Base-by-base conservation (phyloP, 2,797 vertebrate genomes). In the Xiphorhynchus erythropygius region DNA sequence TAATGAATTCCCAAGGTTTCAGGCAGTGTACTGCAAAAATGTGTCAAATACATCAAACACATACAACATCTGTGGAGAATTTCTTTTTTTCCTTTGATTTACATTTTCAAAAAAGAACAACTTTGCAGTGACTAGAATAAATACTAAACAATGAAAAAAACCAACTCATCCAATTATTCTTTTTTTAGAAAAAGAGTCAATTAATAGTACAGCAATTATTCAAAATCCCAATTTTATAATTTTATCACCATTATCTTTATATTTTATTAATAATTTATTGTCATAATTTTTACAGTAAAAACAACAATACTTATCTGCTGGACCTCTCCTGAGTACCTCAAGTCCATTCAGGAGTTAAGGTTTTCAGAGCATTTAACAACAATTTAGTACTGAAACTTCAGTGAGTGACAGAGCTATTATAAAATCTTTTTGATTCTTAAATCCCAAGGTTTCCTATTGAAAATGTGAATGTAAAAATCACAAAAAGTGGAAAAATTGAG, bases 1-100 rank as follows among this genome's bases (percentile, higher is more conserved):
- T 96, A 97, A 96, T 96, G 91, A 96, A 92, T 75, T 93, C 89
- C 79, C 91, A 89, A 56, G 87, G 89, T 96, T 95, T 95, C 91
- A 90, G 83, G 62, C 89, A 92, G 69, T 65, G 65, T 44, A 56
- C 69, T 87, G 82, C 82, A 95, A 94, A 92, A 96, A 96, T 93
- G 92, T 88, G 80, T 69, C 85, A 84, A 86, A 84, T 92, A 95
- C 79, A 96, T 95, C 91, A 95, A 96, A 95, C 76, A 79, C 67
- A 56, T 33, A 76, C 52, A 94, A 91, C 91, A 96, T 92, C 91
- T 91, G 91, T 79, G 92, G 77, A 90, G 89, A 94, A 69, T 94
- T 96, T 94, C 2, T 90, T 86, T 90, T 88, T 90, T 86, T 69
- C 82, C 67, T 96, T 90, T 96, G 92, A 95, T 94, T 95, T 94